phyloP scores from a whole-genome alignment of 1,140 invertebrate species.

The Hylaeus volcanicus region DNA sequence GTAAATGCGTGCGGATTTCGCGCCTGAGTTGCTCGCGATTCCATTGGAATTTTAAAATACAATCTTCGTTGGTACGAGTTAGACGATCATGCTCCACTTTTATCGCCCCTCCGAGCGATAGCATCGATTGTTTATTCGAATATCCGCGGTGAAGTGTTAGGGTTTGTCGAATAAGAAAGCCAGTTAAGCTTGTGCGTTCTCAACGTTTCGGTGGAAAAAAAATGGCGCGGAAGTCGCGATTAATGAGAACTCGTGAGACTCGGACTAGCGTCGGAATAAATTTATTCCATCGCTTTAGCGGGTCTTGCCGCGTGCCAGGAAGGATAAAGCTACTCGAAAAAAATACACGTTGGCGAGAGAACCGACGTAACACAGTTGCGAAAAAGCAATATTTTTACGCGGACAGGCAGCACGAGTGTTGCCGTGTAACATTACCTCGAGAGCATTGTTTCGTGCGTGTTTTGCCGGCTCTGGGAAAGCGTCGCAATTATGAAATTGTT shows the following conservation, averaged over 20 bases:
- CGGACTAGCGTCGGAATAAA: neutral
- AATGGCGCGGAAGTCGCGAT: no score
- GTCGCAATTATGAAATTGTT: constrained; percentile 42
- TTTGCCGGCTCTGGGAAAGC: neutral
- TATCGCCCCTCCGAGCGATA: neutral
- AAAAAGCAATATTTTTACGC: constrained; percentile 32
- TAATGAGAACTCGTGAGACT: neutral
- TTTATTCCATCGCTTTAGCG: constrained; percentile 24
- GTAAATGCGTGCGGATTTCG: no score
- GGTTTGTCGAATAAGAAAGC: no score
- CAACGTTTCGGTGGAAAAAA: no score
- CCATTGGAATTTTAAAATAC: no score
- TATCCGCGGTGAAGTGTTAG: no score
- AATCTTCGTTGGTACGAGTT: no score
- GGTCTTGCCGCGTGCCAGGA: neutral
- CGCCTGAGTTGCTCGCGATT: no score
- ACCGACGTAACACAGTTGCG: neutral
- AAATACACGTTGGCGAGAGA: neutral
- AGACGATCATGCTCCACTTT: neutral
- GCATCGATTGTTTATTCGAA: no score
- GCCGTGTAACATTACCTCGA: constrained; percentile 28
- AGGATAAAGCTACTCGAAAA: no score
- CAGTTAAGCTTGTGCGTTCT: no score
- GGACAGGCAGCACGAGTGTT: neutral
- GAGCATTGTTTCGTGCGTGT: constrained; percentile 34